Evolutionary conservation across 2,113 vertebrate species (phyloP).

Genomic region (Cairina moschata): DNA sequence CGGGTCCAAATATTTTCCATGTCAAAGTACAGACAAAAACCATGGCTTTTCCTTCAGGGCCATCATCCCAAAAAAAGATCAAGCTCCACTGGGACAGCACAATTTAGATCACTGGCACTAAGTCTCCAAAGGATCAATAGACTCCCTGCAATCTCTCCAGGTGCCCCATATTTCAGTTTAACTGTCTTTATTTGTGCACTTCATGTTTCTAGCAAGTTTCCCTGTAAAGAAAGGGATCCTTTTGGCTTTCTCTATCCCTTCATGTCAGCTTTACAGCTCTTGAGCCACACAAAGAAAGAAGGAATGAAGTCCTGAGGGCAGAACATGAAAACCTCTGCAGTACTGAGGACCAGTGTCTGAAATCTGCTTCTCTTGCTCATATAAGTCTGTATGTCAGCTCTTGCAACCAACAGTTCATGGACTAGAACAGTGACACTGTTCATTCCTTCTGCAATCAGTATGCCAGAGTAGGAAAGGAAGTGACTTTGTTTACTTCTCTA

Average conservation of each 20-base stretch:
- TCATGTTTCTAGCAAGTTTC: background rate
- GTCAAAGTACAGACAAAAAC: background rate
- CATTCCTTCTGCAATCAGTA: background rate
- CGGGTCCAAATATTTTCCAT: background rate
- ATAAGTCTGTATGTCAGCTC: background rate
- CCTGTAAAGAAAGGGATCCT: background rate
- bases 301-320: background rate
- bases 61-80: background rate
- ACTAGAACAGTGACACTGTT: background rate
- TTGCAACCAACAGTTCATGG: accelerated
- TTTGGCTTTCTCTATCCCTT: background rate
- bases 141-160: background rate
- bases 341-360: background rate
- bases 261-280: background rate
- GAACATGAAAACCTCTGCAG: background rate
- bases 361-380: accelerated
- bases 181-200: background rate
- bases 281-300: background rate
- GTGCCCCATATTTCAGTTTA: background rate
- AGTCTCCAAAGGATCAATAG: accelerated
- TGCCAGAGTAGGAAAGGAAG: background rate
- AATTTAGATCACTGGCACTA: background rate
- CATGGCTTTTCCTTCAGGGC: background rate
- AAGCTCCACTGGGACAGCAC: background rate
- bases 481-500: background rate